Evolutionary conservation across 2,797 vertebrate genomes (phyloP), one percentile per base, ranked within the genome.

Genomic region (Pangasius krempfi): DNA sequence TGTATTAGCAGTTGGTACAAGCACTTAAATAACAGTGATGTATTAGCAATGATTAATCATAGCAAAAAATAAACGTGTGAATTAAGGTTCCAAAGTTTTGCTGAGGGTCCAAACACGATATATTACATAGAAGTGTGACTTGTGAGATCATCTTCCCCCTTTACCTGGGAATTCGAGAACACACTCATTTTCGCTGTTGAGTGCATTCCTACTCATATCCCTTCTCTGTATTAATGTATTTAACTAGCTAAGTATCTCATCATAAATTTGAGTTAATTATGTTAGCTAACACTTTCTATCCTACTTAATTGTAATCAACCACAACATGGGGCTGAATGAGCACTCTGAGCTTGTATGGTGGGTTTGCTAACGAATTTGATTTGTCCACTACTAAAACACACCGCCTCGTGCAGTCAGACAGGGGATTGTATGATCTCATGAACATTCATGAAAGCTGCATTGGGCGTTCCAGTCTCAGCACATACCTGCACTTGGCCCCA

Each of bases 401-500:
- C 27, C 2, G 5, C 16, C 50, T 78, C 47, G 8, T 54, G 50
- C 27, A 81, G 56, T 58, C 6, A 83, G 14, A 50, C 1, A 66
- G 25, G 18, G 13, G 27, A 52, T 18, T 30, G 7, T 30, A 68
- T 70, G 62, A 33, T 22, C 44, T 68, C 64, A 52, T 84, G 60
- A 84, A 58, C 33, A 25, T n/a, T 85, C 30, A 44, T 75, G 58
- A 86, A 54, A 27, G 72, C 58, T 70, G 50, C 30, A 56, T 25
- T 54, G 47, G 33, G 58, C 18, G 10, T 25, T 52, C 50, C 58
- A 52, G 44, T 9, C 18, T 84, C 47, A 47, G 33, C 2, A 76
- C 87, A 18, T 91, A 98, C 98, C 98, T 99, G 98, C 98, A 99
- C 2, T 73, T 33, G 93, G 96, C 96, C 3, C 90, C 94, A 16